Evolutionary conservation across 1,140 invertebrate genomes (phyloP), one percentile per base, ranked within the genome.

Genomic region (Neodiprion virginianus): DNA sequence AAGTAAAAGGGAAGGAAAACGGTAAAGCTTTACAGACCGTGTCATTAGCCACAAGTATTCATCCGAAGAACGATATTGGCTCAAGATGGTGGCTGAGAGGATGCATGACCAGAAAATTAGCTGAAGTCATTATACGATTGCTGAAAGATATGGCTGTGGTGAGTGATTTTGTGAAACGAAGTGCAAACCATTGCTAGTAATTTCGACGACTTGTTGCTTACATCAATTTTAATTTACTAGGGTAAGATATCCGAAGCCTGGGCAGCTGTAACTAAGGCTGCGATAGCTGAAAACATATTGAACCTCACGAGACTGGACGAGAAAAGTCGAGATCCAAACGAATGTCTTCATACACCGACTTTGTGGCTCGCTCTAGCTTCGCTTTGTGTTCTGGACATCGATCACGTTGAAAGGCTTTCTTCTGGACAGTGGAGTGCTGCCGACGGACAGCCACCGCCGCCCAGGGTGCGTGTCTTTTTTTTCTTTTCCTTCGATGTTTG

Each of bases 311-410:
- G 94, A 79, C 84, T 98, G 23, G 91, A 92, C 75, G 96, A 97
- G 79, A 89, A 90, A 61, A 92, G 93, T 71, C 91, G 96, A 74
- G 89, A 90, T 23, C 94, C 96, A 0, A 88, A 91, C 50, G 90
- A 93, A 73, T 98, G 96, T 86, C 90, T 98, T 50, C 91, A 92
- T 78, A 94, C 93, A 69, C 94, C 96, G 3, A 94, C 94, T 17
- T 88, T 98, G 9, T 99, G 98, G 98, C 85, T 99, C 69, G 95
- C 97, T 0, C 88, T 99, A 48, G 96, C 97, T 48, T 96, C 98
- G 0, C 90, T 99, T 0, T 98, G 97, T 88, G 96, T 99, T 4
- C 89, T 98, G 47, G 95, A 98, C 81, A 93, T 94, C 50, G 96
- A 98, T 77, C 96, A 98, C 84, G 96, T 97, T 0, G 96, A 98